Evolutionary conservation across 2,888 invertebrate species (phyloP).

Genomic region (Carabus problematicus): DNA sequence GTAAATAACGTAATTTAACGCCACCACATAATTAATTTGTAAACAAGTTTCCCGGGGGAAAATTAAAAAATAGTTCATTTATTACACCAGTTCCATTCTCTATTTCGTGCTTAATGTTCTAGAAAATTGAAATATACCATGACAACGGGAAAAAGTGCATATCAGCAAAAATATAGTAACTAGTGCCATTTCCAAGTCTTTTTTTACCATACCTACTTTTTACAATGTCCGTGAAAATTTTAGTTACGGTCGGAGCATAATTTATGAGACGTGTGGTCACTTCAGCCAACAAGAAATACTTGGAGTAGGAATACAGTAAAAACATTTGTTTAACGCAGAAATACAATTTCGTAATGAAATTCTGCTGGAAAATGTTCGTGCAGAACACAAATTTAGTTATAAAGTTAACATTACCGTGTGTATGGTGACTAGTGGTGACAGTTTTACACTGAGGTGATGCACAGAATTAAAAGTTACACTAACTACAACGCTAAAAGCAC

Average conservation of each 20-base stretch:
- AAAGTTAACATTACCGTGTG: constrained; percentile 2
- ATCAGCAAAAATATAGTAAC: too few relatives aligned
- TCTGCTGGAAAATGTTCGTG: not conserved
- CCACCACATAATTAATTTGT: too few relatives aligned
- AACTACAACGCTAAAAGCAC: too few relatives aligned
- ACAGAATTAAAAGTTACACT: too few relatives aligned
- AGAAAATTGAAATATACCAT: not conserved
- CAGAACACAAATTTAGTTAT: not conserved
- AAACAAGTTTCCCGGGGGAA: too few relatives aligned
- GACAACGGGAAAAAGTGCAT: too few relatives aligned
- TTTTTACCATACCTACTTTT: constrained; percentile 2
- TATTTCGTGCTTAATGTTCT: not conserved
- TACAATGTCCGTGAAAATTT: constrained; percentile 5
- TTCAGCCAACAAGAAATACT: constrained; percentile 16
- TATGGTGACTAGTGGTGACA: constrained; percentile 5
- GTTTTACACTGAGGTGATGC: not conserved
- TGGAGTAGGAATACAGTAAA: constrained; percentile 23
- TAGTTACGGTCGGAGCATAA: constrained; percentile 13
- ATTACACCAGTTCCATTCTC: too few relatives aligned
- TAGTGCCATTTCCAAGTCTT: not conserved
- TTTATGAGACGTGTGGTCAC: constrained; percentile 21
- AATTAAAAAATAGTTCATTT: too few relatives aligned
- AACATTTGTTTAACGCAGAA: constrained; percentile 16
- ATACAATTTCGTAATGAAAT: constrained; percentile 38
- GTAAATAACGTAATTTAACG: too few relatives aligned